Evolutionary conservation across 1,140 invertebrate species (phyloP), one percentile per base, ranked within the genome.

Genomic region (Bombus haemorrhoidalis): DNA sequence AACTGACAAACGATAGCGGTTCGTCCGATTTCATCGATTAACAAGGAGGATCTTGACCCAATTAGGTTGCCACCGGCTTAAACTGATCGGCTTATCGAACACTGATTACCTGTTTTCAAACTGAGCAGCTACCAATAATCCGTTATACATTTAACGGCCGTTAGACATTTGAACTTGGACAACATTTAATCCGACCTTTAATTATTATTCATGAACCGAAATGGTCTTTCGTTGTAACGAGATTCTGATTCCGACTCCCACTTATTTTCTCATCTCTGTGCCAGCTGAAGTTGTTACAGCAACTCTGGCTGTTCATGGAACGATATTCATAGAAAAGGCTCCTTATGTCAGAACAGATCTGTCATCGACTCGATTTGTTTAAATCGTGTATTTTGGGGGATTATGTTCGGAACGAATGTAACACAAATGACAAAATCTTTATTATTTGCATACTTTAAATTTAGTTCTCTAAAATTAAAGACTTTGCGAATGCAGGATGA

Each of bases 161-260:
- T 59, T 68, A 53, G 53, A 62, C 32, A 34, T n/a, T 57, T 12
- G 22, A 59, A 71, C 83, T 53, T 39, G 4, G 47, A 25, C 53
- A 71, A 79, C 25, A 12, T 84, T 84, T 72, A 59, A 72, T 71
- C 66, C 43, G 25, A 79, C 64, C 66, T 62, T 79, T 47, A 71
- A 79, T 84, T 79, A 80, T 84, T 84, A 80, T 84, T 80, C 76
- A 84, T 62, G 32, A 53, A 28, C n/a, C 3, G 22, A 66, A 79
- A 79, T 79, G 68, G 53, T 34, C 53, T 79, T 80, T 53, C 68
- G 53, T 8, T 62, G 66, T 84, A 69, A 79, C 76, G 76, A 72
- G 53, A 79, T 59, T 25, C 12, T 39, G 6, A 5, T 3, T 18
- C 43, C 6, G 43, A 28, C 28, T 12, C 25, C 9, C n/a, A 6